Percentiles rank a stretch among this genome's conserved stretches.
Conservation (phyloP, 2,113 vertebrate genomes). For the Tetrao urogallus region DNA sequence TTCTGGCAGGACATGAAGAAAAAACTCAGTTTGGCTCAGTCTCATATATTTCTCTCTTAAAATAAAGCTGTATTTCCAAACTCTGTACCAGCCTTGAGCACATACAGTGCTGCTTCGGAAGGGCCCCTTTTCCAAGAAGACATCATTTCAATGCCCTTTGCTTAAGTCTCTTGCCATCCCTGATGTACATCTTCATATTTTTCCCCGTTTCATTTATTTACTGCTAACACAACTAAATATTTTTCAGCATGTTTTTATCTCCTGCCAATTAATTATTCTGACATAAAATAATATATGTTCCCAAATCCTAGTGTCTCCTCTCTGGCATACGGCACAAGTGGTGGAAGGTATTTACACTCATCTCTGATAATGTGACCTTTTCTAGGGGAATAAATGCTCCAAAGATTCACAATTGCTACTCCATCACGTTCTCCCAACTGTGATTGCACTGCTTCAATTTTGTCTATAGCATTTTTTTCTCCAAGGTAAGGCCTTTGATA, state of each 20-base stretch:
- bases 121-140: background rate
- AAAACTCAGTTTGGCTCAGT: background rate
- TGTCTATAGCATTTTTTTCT: background rate
- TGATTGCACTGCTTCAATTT: background rate
- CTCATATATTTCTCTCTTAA: background rate
- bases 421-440: background rate
- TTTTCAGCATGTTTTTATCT: background rate
- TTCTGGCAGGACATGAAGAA: background rate
- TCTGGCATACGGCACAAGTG: background rate
- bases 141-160: accelerated
- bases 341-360: background rate
- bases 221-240: background rate
- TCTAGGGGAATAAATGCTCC: background rate
- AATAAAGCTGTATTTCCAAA: background rate
- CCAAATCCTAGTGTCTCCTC: background rate
- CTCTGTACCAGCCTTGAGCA: background rate
- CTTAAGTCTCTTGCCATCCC: background rate
- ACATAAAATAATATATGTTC: background rate
- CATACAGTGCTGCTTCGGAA: background rate
- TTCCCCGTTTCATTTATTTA: background rate
- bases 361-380: background rate
- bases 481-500: background rate
- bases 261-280: background rate
- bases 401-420: background rate
- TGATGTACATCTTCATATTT: background rate